phyloP scores from a whole-genome alignment of 2,888 invertebrate species.

The Erebia ligea region DNA sequence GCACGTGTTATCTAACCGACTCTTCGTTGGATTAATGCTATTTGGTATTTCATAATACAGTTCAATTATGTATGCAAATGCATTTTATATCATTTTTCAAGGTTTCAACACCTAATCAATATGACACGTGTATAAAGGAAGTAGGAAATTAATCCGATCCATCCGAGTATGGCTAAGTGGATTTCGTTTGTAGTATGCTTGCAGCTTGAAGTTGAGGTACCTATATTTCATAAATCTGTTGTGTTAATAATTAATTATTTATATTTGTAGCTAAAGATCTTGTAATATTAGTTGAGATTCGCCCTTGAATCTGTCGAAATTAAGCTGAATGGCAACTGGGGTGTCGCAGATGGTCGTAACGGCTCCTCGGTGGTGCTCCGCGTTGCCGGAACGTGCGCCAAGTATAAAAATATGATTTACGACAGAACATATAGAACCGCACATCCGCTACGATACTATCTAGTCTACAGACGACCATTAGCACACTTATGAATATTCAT shows the following conservation, averaged over 20 bases:
- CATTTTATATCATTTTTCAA: neutral
- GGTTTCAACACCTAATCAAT: neutral
- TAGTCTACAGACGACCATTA: slow-evolving; percentile 56
- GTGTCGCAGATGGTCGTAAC: slow-evolving; percentile 78
- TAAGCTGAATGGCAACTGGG: slow-evolving; percentile 71
- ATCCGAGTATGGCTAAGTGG: no score
- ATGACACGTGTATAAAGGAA: no score
- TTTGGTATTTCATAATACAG: neutral
- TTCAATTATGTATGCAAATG: neutral
- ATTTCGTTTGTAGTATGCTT: no score
- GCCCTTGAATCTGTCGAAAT: slow-evolving; percentile 74
- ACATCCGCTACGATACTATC: slow-evolving; percentile 59
- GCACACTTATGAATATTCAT: slow-evolving; percentile 46
- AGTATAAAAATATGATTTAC: slow-evolving; percentile 79
- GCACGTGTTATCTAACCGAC: neutral
- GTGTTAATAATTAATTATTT: neutral
- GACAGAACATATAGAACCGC: slow-evolving; percentile 57
- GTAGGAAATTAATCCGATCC: no score
- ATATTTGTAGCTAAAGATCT: neutral
- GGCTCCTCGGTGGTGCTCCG: slow-evolving; percentile 57
- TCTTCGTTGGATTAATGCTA: neutral
- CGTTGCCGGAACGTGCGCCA: slow-evolving; percentile 62
- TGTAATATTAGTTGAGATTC: slow-evolving; percentile 54
- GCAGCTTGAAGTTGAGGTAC: no score
- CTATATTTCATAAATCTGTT: neutral